Base-by-base conservation (phyloP, 2,888 invertebrate genomes). In the Frankliniella intonsa region DNA sequence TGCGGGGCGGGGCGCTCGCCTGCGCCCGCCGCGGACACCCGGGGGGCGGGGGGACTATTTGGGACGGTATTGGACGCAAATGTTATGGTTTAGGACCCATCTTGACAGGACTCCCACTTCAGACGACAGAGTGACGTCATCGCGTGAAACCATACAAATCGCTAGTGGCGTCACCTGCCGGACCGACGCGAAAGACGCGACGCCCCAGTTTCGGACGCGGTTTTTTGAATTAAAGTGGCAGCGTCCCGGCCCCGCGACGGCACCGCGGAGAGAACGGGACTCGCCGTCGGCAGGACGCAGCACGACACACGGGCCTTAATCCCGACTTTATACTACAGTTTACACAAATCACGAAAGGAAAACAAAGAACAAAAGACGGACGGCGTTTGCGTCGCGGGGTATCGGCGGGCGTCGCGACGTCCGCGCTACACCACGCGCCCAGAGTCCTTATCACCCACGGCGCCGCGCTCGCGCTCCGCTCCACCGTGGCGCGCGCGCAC, bases 51-150 rank as follows among this genome's bases (percentile, higher is more conserved):
- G 62, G 62, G 62, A 14, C 62, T 25, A 25, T 12, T 22, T 3
- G 69, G 22, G 12, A 9, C 69, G 69, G 25, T 9, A 25, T 22
- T 8, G 69, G 22, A 76, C 69, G 25, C 25, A 22, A 76, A 76
- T 76, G 69, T 76, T 76, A 12, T 76, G 69, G 25, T 25, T 76
- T 38, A 22, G 10, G n/a, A 7, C 25, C 69, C 69, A 76, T 76
- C 69, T 76, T 25, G 69, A 76, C 62, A 62, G 62, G 17, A 62
- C 62, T 7, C 62, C 19, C 14, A 55, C 19, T 14, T 19, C 69
- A 76, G 69, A 76, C 69, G 69, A 76, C 69, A 76, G 69, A 76
- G 25, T 76, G 69, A 76, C 69, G 69, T 76, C 69, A 76, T 76
- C 69, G 25, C 69, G 69, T 12, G 69, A 76, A 76, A 76, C 69